A percentile compares a stretch with the other conserved stretches of the same genome.
phyloP scores from a whole-genome alignment of 53 echinoderm and acorn worm species.

The Pentamera pediparva region DNA sequence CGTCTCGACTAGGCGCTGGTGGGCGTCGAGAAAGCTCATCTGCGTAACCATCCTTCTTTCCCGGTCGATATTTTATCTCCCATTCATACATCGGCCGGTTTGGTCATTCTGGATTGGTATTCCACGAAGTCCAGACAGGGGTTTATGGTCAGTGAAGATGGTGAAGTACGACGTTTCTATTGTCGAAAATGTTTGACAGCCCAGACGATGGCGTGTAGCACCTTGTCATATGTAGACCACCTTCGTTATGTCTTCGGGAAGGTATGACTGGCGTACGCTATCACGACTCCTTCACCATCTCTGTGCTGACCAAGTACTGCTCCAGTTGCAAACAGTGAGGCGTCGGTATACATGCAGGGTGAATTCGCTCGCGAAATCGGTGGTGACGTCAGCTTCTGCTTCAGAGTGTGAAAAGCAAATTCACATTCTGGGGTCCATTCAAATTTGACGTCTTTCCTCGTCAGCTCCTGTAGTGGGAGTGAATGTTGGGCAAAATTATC shows the following conservation, averaged over 20 bases:
- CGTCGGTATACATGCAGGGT: slow-evolving; percentile 18
- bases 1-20: no score
- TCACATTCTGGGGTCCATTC: slow-evolving; percentile 12
- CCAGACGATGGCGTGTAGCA: no score
- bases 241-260: background rate
- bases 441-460: background rate
- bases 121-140: background rate
- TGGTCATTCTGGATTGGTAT: background rate
- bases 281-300: no score
- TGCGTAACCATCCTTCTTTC: no score
- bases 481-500: slow-evolving; percentile 7
- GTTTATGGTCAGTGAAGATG: slow-evolving; percentile 18
- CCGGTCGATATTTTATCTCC: no score
- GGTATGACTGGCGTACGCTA: slow-evolving; percentile 3
- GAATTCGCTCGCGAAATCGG: background rate
- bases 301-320: background rate
- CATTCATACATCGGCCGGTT: slow-evolving; percentile 18
- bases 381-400: no score
- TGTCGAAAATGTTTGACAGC: slow-evolving; percentile 5
- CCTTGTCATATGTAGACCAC: slow-evolving; percentile 25
- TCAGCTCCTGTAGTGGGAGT: background rate
- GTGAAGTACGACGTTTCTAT: background rate
- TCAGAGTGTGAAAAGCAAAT: background rate
- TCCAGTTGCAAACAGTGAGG: background rate
- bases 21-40: no score